Base-by-base conservation (phyloP, 2,888 invertebrate species). In the Melolontha melolontha region DNA sequence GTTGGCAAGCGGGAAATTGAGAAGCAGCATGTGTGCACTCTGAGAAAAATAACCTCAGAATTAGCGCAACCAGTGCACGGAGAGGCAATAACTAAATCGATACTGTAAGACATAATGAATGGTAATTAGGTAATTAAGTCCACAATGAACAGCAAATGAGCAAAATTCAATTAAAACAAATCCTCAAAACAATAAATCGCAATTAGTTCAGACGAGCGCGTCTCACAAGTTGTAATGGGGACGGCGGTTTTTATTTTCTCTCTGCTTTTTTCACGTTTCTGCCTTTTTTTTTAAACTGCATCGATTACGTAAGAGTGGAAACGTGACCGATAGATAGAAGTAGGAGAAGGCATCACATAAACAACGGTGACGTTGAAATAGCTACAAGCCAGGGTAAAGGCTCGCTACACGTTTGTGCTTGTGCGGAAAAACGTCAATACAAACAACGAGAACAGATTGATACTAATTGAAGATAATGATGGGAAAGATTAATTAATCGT, bases 151-250 rank as follows among this genome's bases (percentile, higher is more conserved):
- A 73, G 75, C 76, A 76, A 78, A 78, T 77, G 76, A 77, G 75
- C 73, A 74, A 77, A 77, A 79, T 77, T 79, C 79, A 79, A 79
- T 79, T 79, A 79, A 79, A 79, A 77, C 75, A 75, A 78, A 78
- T 78, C 74, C 75, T 72, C 70, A 69, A 72, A 75, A 79, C 79
- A 79, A 79, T 79, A 79, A 79, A 79, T 79, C 75, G 79, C 78
- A 79, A 79, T 79, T 79, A 79, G 79, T 79, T 78, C 78, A 75
- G 75, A 76, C 77, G 75, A 67, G 44, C 64, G 14, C 64, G 14
- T 51, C 51, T 51, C 64, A 52, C 64, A 44, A 42, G 64, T 51
- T 50, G 11, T 50, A 14, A 44, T 44, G 44, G 27, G 59, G 44
- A 44, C 47, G 59, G 29, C 42, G 59, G 8, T 59, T 27, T 44